phyloP scores from a whole-genome alignment of 2,888 invertebrate species.

The Pseudococcus viburni region DNA sequence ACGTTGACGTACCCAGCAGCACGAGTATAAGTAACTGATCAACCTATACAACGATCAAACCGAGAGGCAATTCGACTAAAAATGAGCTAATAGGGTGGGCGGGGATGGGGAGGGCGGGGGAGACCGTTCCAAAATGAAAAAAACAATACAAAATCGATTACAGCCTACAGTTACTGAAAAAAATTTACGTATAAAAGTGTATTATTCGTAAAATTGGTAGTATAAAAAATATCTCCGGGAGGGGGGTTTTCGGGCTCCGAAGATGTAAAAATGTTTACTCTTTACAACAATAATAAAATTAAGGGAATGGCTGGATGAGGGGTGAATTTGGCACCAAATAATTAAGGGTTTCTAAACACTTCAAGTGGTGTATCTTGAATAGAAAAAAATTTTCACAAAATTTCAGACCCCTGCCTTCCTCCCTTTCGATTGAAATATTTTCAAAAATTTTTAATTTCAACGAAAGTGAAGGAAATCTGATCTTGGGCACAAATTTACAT shows the following conservation, averaged over 20 bases:
- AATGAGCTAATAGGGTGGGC: slow-evolving; percentile 25
- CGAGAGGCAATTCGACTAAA: slow-evolving; percentile 18
- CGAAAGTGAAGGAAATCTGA: no score
- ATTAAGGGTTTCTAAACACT: no score
- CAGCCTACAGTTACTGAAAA: slow-evolving; percentile 65
- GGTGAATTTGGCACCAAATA: no score
- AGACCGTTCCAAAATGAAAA: slow-evolving; percentile 15
- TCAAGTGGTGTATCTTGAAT: no score
- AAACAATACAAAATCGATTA: slow-evolving; percentile 58
- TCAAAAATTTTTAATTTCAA: no score
- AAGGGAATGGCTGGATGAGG: background rate
- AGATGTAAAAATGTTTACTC: background rate
- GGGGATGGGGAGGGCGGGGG: background rate
- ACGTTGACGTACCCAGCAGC: slow-evolving; percentile 33
- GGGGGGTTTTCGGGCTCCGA: background rate
- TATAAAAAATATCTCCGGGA: slow-evolving; percentile 9
- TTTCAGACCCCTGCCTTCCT: no score
- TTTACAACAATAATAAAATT: background rate
- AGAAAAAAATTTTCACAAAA: no score
- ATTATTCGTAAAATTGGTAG: slow-evolving; percentile 62
- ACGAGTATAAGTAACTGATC: background rate
- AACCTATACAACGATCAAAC: slow-evolving; percentile 11
- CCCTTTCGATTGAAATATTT: no score
- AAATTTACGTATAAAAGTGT: slow-evolving; percentile 65
- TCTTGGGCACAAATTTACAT: no score